These are phyloP conservation scores for Pristionchus entomophagus DNA, from an alignment of 2,888 invertebrate genomes.

Conservation along the genomic window DNA sequence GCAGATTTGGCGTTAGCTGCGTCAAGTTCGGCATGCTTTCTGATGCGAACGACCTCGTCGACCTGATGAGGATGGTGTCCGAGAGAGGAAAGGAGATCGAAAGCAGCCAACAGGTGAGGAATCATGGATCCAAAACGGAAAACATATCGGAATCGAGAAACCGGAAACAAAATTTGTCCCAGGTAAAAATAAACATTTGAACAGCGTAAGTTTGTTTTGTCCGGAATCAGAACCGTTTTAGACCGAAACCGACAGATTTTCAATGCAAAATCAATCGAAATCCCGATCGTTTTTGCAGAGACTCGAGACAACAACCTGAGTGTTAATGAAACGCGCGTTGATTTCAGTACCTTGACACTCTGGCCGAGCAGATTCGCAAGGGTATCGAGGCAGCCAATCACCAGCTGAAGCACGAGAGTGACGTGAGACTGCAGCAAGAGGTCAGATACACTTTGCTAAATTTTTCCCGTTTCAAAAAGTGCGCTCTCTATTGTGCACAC, in stretches of 20 bases:
- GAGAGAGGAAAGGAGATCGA: conserved; percentile 92
- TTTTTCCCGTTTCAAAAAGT: not conserved
- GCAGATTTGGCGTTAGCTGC: conserved; percentile 56
- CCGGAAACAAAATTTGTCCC: not conserved
- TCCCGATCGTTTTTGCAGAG: no score
- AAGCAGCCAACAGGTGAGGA: conserved; percentile 84
- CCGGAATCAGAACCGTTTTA: no score
- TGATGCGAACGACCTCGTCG: conserved; percentile 87
- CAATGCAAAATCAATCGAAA: no score
- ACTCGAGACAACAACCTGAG: no score
- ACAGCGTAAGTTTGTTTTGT: no score
- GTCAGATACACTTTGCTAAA: conserved; percentile 62
- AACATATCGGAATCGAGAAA: not conserved
- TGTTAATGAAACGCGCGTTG: no score
- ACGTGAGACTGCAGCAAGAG: conserved; percentile 92
- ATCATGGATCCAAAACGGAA: no score
- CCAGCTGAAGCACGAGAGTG: conserved; percentile 91
- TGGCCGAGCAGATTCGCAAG: conserved; percentile 90
- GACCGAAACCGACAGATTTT: no score
- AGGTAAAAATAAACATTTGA: no score
- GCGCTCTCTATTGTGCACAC: no score
- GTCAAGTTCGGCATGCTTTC: conserved; percentile 91
- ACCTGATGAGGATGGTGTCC: conserved; percentile 88
- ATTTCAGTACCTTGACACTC: conserved; percentile 87
- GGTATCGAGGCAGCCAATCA: conserved; percentile 93